phyloP scores from a whole-genome alignment of 2,888 invertebrate species.

The Pyrgus malvae region DNA sequence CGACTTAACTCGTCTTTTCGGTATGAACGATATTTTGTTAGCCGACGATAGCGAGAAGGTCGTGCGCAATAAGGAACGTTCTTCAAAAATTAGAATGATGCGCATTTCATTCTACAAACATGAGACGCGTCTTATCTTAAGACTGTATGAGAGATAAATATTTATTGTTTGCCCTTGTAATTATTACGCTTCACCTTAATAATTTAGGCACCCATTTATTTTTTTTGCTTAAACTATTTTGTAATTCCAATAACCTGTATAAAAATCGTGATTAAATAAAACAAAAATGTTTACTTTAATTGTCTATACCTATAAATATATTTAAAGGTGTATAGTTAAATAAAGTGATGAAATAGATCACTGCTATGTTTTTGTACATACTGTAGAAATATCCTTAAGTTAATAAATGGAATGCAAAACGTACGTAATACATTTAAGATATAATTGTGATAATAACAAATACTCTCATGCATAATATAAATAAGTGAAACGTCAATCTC shows the following conservation, averaged over 20 bases:
- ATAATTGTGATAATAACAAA: constrained; percentile 24
- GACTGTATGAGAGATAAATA: background rate
- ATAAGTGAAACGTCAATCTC: constrained; percentile 25
- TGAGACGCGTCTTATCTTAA: constrained; percentile 11
- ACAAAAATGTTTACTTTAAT: no score
- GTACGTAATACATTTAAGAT: constrained; percentile 19
- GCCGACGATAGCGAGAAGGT: constrained; percentile 14
- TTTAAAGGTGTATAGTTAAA: no score
- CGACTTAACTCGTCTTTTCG: background rate
- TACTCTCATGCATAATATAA: constrained; percentile 22
- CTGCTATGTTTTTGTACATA: background rate
- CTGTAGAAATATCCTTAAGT: background rate
- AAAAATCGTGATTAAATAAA: no score
- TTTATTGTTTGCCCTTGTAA: constrained; percentile 16
- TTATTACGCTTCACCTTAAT: constrained; percentile 2
- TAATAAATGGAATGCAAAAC: background rate
- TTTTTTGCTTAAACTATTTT: background rate
- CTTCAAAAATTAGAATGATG: background rate
- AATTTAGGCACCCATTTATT: background rate
- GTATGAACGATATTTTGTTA: background rate
- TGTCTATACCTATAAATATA: no score
- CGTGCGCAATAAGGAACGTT: constrained; percentile 1
- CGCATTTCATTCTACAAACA: constrained; percentile 10
- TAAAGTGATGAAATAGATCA: no score
- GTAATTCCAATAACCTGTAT: no score